Evolutionary conservation across 2,797 vertebrate genomes (phyloP), one percentile per base, ranked within the genome.

Genomic region (Fratercula arctica): DNA sequence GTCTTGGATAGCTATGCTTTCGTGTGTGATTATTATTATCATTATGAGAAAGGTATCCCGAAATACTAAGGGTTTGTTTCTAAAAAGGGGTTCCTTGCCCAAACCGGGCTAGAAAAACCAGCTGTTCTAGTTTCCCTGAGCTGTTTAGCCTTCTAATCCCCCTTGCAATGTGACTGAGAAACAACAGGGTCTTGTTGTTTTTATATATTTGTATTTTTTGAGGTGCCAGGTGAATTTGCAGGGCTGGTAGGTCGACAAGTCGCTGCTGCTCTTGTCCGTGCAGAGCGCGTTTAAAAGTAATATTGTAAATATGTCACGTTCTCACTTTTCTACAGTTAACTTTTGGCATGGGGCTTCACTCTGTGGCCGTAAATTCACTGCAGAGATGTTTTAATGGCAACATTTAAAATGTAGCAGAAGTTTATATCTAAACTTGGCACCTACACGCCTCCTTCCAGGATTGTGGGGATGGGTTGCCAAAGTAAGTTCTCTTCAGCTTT

Each of bases 391-490:
- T 79, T 68, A 59, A 61, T 31, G 43, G 51, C 54, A 89, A 4
- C 2, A 19, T 13, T 39, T 28, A 51, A 77, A 87, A 68, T 1
- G 45, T 1, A 87, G 50, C 72, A 91, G 70, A 56, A 87, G 43
- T 10, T 92, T 51, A 12, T 43, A 50, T 28, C 50, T 95, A n/a
- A 92, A 64, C 59, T 89, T 96, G 93, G 94, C 94, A 78, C 19
- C 20, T 24, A 25, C 80, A 75, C 0, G 0, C 13, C 72, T 94
- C 91, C 78, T 96, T 96, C 81, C 88, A 94, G 84, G 90, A 80
- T 17, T 93, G 56, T 9, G 24, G 46, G 50, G 9, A 6, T 37
- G 67, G 16, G 25, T 16, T 95, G 92, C 74, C 92, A 94, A 70
- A 61, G 70, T 39, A 72, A 59, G 37, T 61, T 66, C 64, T 63